Conservation (phyloP, 1,140 invertebrate species). For the Pissodes strobi region DNA sequence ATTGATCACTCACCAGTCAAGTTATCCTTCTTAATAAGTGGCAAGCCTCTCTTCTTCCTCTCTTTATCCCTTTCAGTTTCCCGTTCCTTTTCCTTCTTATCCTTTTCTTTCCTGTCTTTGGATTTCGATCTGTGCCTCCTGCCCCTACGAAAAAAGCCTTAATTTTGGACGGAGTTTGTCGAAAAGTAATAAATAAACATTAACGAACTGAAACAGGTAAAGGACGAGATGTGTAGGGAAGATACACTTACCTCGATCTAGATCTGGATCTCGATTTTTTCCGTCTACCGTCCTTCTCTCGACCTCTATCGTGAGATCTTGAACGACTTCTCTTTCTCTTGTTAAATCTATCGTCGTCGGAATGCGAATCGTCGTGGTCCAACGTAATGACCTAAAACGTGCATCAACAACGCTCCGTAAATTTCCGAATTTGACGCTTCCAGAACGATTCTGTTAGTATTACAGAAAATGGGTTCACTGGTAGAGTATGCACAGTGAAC, state of each 20-base stretch:
- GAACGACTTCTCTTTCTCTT: constrained; percentile 58
- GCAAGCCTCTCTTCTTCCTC: constrained; percentile 84
- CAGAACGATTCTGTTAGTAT: too few relatives aligned
- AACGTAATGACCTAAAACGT: constrained; percentile 62
- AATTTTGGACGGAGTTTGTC: too few relatives aligned
- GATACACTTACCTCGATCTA: constrained; percentile 48
- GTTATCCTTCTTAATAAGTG: constrained; percentile 83
- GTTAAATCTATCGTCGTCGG: constrained; percentile 60
- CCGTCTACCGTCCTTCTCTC: constrained; percentile 52
- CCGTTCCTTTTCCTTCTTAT: constrained; percentile 71
- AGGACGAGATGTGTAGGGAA: neutral
- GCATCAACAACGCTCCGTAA: too few relatives aligned
- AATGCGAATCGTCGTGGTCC: constrained; percentile 61
- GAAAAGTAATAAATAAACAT: too few relatives aligned
- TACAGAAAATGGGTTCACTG: too few relatives aligned
- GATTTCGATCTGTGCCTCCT: constrained; percentile 55
- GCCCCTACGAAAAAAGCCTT: constrained; percentile 45
- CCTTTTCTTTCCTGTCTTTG: constrained; percentile 63
- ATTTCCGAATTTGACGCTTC: too few relatives aligned
- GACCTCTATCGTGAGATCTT: constrained; percentile 57
- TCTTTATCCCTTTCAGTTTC: constrained; percentile 80
- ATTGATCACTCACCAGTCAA: constrained; percentile 69
- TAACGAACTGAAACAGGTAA: too few relatives aligned
- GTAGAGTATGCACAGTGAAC: too few relatives aligned
- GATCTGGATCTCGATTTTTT: constrained; percentile 57